phyloP scores from a whole-genome alignment of 2,113 vertebrate species.

The Motacilla tschutschensis region DNA sequence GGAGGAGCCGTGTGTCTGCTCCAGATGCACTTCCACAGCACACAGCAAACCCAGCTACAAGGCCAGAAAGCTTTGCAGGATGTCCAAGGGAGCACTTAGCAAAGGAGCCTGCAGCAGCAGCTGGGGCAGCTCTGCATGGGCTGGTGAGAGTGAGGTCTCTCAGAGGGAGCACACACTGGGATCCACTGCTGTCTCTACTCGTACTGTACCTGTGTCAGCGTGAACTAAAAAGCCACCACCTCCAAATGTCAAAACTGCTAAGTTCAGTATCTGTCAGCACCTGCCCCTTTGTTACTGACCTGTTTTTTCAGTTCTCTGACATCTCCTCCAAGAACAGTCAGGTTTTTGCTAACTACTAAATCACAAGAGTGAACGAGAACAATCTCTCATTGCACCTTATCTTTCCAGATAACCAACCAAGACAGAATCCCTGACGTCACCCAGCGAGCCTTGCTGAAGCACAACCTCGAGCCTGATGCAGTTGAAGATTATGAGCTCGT shows the following conservation, averaged over 20 bases:
- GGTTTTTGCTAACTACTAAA: neutral
- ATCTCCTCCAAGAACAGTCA: neutral
- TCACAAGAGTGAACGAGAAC: neutral
- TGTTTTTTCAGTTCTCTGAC: neutral
- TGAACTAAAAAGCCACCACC: neutral
- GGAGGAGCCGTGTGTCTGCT: neutral
- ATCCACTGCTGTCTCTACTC: neutral
- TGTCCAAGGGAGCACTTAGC: neutral
- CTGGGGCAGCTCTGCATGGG: neutral
- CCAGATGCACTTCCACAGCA: neutral
- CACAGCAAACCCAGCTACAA: neutral
- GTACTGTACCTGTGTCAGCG: neutral
- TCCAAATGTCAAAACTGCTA: neutral
- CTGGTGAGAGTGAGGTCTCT: neutral
- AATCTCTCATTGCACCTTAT: neutral
- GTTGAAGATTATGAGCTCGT: slow-evolving; percentile 86
- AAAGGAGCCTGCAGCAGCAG: neutral
- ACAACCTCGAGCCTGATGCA: slow-evolving; percentile 84
- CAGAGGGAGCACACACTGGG: neutral
- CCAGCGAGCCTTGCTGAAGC: slow-evolving; percentile 87
- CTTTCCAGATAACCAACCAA: slow-evolving; percentile 87
- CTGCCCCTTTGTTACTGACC: neutral
- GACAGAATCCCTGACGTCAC: slow-evolving; percentile 90
- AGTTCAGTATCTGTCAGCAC: neutral
- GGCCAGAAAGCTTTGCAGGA: neutral